Evolutionary conservation across 2,888 invertebrate genomes (phyloP), one percentile per base, ranked within the genome.

Genomic region (Zaprionus bogoriensis): DNA sequence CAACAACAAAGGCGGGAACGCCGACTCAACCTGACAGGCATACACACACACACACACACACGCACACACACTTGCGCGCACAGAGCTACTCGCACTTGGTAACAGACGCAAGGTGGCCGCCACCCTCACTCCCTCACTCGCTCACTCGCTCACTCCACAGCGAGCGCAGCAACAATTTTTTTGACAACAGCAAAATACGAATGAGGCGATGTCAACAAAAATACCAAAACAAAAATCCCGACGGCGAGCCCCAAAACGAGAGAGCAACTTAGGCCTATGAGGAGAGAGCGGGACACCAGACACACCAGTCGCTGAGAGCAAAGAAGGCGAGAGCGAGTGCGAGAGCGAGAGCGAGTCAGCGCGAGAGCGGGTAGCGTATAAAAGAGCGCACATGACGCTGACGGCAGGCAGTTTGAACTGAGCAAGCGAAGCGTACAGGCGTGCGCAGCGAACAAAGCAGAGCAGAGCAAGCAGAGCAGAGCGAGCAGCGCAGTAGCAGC

Each of bases 121-220:
- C 52, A 55, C 42, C 44, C 27, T 28, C 20, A 47, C 42, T 30
- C 51, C 20, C 38, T 36, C 53, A 58, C 55, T 44, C 55, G 9
- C 55, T 10, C 51, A 45, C 47, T 30, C 19, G 27, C 23, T n/a
- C 57, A 47, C 44, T 17, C 20, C 28, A 57, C 32, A 44, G 25
- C 50, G 32, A 42, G 32, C 3, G 57, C 74, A 65, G 66, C 78
- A 59, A 44, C 14, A 58, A 39, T 9, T 46, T 51, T 59, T 68
- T 77, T 74, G 48, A 69, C 67, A 41, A 69, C 58, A 52, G 10
- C 12, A 25, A 57, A 58, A 58, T 69, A 70, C 88, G 89, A 89
- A 89, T 80, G 86, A 89, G 82, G 59, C 83, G 89, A 89, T 89
- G 89, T 89, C 89, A 89, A 89, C 89, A 89, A 89, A 89, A 89